Base-by-base conservation (phyloP, 2,113 vertebrate species). In the Delphinus delphis region DNA sequence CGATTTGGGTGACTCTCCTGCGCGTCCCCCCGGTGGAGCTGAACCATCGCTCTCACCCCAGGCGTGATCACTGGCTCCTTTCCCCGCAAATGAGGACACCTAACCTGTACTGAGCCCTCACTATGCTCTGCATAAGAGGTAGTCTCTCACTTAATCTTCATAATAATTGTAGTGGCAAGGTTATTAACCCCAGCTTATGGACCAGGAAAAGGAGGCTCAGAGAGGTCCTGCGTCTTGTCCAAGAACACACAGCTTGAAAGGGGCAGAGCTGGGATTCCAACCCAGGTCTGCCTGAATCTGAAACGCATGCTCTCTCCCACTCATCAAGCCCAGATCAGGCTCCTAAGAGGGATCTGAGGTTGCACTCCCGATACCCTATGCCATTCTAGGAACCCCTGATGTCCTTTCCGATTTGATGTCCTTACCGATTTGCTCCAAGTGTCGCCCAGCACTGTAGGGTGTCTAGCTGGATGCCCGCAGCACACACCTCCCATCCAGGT, bases 21-120 rank as follows among this genome's bases (percentile, higher is more conserved):
- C 3, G 20, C 1, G 0, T 15, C 4, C 8, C 55, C 12, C 60
- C 15, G 2, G 58, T 9, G 8, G 4, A 33, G 36, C 2, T 5
- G 1, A 14, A 1, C 36, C 23, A 2, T 0, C 0, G 2, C 9
- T 28, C 8, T 70, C 2, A 0, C 25, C 14, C 11, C 25, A 2
- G 20, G 12, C 4, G 0, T 5, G 23, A 21, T 5, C 8, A 25
- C 3, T 2, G 17, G 10, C 28, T 47, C 25, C 25, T 31, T 26
- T 31, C 23, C 26, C 25, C 38, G 6, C 7, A n/a, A 65, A 80
- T 1, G 13, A 58, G 9, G 71, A 41, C 3, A 3, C 33, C 53
- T 14, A 10, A 26, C 13, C 14, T 76, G 86, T 70, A 11, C 1
- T 5, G 23, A 31, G 18, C 1, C 5, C 33, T 58, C 36, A 0